Percentiles rank a stretch among this genome's conserved stretches.
Evolutionary conservation across 1,140 invertebrate genomes (phyloP).

Genomic region (Diabrotica undecimpunctata): DNA sequence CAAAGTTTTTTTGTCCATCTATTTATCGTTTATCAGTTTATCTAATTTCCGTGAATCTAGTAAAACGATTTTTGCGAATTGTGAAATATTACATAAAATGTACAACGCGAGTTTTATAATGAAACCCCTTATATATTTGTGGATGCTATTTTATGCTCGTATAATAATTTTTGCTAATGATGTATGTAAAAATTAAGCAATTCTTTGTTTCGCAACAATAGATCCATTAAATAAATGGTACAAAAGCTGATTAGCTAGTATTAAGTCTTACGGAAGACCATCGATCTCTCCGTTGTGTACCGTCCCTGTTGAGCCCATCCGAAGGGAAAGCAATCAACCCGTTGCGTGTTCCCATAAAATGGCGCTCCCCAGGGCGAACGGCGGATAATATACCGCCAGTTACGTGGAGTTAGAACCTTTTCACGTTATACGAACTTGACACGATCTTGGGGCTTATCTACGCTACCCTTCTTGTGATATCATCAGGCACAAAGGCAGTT

Average conservation of each 20-base stretch:
- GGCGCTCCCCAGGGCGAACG: constrained; percentile 8
- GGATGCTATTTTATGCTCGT: too few relatives aligned
- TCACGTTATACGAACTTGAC: constrained; percentile 8
- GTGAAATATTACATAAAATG: too few relatives aligned
- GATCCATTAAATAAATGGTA: neutral
- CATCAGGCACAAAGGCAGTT: neutral
- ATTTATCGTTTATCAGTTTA: too few relatives aligned
- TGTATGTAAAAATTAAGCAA: too few relatives aligned
- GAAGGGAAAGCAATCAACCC: constrained; percentile 31
- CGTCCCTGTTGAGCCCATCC: constrained; percentile 13
- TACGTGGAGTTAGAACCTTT: constrained; percentile 7
- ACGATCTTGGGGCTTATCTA: constrained; percentile 2
- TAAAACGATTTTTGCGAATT: too few relatives aligned
- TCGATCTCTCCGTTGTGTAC: neutral
- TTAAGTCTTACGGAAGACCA: neutral
- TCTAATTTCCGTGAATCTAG: too few relatives aligned
- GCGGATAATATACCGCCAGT: constrained; percentile 8
- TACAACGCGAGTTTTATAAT: too few relatives aligned
- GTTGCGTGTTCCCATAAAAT: constrained; percentile 34
- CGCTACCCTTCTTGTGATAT: neutral
- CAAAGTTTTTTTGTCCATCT: too few relatives aligned
- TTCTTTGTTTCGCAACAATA: too few relatives aligned
- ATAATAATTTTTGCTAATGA: too few relatives aligned
- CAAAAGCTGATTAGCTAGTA: too few relatives aligned
- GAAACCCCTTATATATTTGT: too few relatives aligned